Conservation (phyloP, 2,113 vertebrate species). For the Cheirogaleus medius region DNA sequence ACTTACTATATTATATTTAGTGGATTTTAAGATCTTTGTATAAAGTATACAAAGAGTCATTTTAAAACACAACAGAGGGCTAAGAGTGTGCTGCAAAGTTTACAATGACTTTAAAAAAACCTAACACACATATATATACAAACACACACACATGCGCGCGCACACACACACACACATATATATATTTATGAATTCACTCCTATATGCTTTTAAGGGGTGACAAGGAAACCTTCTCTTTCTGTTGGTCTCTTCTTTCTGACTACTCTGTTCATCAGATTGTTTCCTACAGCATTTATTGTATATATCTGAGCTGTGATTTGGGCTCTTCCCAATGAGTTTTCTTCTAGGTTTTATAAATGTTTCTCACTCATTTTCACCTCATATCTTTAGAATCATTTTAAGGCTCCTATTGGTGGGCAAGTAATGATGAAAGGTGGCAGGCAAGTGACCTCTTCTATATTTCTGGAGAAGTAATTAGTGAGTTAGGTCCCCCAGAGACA, state of each 20-base stretch:
- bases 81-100: neutral
- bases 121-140: fast-evolving
- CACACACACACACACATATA: too few species aligned
- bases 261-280: conserved; percentile 54
- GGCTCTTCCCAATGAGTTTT: conserved; percentile 52
- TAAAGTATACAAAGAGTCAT: neutral
- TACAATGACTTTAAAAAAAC: neutral
- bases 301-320: conserved; percentile 54
- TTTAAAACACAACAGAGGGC: neutral
- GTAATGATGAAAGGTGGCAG: conserved; percentile 81
- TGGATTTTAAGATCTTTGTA: neutral
- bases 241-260: conserved; percentile 49
- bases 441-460: conserved; percentile 78
- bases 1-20: neutral
- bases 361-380: conserved; percentile 58
- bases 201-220: neutral
- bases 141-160: fast-evolving
- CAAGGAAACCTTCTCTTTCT: neutral
- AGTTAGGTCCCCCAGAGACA: conserved; percentile 71
- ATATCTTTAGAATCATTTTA: conserved; percentile 65
- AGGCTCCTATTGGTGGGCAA: conserved; percentile 71
- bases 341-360: conserved; percentile 67
- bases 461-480: conserved; percentile 83
- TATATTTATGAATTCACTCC: neutral
- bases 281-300: conserved; percentile 38